Percentiles rank a stretch among this genome's conserved stretches.
Evolutionary conservation across 2,797 vertebrate species (phyloP).

Genomic region (Aulostomus chinensis): DNA sequence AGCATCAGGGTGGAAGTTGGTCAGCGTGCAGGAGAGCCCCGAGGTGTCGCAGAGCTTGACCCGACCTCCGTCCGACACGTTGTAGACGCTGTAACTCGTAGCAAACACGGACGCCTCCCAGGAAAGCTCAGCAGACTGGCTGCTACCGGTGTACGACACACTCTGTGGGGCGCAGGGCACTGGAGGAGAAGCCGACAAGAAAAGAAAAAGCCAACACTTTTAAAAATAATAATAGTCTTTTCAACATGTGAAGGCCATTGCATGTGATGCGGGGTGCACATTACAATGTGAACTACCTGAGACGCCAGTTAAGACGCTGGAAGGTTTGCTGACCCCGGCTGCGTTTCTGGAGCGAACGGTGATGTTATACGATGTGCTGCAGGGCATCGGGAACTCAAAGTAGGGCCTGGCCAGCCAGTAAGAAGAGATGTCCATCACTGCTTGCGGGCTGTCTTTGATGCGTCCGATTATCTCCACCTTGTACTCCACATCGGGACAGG

Average conservation of each 20-base stretch:
- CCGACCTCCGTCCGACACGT: neutral
- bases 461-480: constrained; percentile 59
- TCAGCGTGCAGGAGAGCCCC: constrained; percentile 60
- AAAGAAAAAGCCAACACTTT: neutral
- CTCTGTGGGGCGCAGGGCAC: constrained; percentile 73
- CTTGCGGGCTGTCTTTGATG: constrained; percentile 56
- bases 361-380: constrained; percentile 72
- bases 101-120: constrained; percentile 70
- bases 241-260: no score
- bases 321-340: constrained; percentile 67
- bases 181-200: constrained; percentile 36
- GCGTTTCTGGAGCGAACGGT: constrained; percentile 70
- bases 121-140: constrained; percentile 38
- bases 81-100: constrained; percentile 67
- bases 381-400: constrained; percentile 80
- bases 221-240: neutral
- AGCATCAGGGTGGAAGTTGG: constrained; percentile 15
- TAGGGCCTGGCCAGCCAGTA: constrained; percentile 74
- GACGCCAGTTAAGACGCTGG: constrained; percentile 43
- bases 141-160: constrained; percentile 42
- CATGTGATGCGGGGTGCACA: no score
- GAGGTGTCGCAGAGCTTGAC: constrained; percentile 64
- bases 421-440: constrained; percentile 64
- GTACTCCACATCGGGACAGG: constrained; percentile 71
- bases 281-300: constrained; percentile 78